Percentiles rank a stretch among this genome's conserved stretches.
Conservation (phyloP, 1,140 invertebrate species). For the Drosophila auraria region DNA sequence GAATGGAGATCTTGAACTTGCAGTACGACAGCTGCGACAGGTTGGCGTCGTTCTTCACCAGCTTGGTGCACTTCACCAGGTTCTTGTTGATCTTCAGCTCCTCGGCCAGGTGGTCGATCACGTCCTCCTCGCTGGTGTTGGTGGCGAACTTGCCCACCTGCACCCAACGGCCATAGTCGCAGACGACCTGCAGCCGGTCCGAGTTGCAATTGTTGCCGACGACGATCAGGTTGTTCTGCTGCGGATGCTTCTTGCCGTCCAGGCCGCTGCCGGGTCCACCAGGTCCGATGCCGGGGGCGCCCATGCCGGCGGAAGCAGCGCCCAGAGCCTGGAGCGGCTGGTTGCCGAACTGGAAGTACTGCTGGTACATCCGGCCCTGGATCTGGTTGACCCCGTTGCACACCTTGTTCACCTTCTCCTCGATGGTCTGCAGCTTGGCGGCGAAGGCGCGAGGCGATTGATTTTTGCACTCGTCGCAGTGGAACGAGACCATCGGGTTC, state of each 20-base stretch:
- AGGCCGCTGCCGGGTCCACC: conserved; percentile 49
- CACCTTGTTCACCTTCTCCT: conserved; percentile 83
- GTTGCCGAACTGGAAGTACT: conserved; percentile 83
- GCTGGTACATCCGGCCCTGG: conserved; percentile 84
- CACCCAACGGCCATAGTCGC: conserved; percentile 82
- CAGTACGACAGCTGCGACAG: conserved; percentile 81
- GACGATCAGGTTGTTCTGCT: conserved; percentile 80
- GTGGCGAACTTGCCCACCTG: conserved; percentile 83
- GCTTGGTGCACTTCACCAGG: conserved; percentile 80
- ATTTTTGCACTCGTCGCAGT: conserved; percentile 81
- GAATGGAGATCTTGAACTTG: conserved; percentile 83
- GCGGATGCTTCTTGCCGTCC: conserved; percentile 77
- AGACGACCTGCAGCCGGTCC: conserved; percentile 83
- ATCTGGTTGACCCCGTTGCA: conserved; percentile 82
- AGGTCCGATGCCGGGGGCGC: conserved; percentile 31
- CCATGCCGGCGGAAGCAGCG: conserved; percentile 13
- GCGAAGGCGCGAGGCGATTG: conserved; percentile 73
- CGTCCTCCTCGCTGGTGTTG: conserved; percentile 82
- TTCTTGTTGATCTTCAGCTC: conserved; percentile 84
- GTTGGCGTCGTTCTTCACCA: conserved; percentile 83
- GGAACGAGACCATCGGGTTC: conserved; percentile 79
- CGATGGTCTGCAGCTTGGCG: conserved; percentile 77
- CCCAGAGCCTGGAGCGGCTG: conserved; percentile 69
- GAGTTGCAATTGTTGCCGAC: conserved; percentile 84
- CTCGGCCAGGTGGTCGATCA: conserved; percentile 80